Evolutionary conservation across 2,797 vertebrate species (phyloP).

Genomic region (Sebastes goodei): DNA sequence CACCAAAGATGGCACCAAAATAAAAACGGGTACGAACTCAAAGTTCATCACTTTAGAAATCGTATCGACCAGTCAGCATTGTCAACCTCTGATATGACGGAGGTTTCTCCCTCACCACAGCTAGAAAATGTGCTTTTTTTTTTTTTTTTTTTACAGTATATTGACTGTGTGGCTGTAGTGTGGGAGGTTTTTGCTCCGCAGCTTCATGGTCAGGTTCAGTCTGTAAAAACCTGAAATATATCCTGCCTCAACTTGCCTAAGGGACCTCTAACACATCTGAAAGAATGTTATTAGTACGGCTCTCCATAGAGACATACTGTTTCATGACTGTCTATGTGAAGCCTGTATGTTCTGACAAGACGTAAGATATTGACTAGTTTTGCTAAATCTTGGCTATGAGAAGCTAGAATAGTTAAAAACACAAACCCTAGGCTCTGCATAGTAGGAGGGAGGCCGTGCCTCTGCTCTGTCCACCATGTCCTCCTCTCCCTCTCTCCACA

Average conservation of each 20-base stretch:
- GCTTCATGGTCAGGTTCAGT: constrained; percentile 14
- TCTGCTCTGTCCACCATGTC: constrained; percentile 2
- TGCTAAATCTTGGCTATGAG: neutral
- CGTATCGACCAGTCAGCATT: neutral
- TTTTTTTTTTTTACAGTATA: neutral
- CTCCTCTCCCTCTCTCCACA: constrained; percentile 7
- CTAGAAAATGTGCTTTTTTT: neutral
- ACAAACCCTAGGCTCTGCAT: neutral
- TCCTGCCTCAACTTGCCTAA: neutral
- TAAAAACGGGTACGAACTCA: neutral
- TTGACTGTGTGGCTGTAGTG: neutral
- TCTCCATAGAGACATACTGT: neutral
- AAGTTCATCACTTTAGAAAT: neutral
- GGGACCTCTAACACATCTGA: neutral
- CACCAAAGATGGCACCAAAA: neutral
- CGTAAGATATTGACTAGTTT: neutral
- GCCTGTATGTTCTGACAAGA: neutral
- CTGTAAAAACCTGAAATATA: constrained; percentile 9
- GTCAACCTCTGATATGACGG: neutral
- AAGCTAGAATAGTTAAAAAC: constrained; percentile 1
- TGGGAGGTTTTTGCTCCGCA: constrained; percentile 1
- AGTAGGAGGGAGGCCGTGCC: constrained; percentile 12
- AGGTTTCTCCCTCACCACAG: neutral
- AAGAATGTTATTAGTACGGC: neutral
- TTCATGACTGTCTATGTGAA: neutral